Evolutionary conservation across 1,140 invertebrate genomes (phyloP), one percentile per base, ranked within the genome.

Genomic region (Telenomus remus): DNA sequence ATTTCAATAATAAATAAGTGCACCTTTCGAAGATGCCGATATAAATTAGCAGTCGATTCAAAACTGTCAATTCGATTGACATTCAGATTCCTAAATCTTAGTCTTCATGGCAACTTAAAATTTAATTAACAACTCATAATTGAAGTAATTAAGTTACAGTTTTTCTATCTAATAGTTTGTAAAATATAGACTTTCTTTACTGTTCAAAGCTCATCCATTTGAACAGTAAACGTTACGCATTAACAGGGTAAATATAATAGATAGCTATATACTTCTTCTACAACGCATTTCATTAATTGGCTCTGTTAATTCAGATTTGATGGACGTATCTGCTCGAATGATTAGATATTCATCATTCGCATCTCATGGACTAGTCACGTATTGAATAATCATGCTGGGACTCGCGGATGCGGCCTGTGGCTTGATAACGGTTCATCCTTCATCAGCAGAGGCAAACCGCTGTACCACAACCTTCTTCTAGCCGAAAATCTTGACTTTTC

Each of bases 321-420:
- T n/a, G n/a, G 43, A 14, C 43, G 14, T 13, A 44, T 48, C 19
- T 48, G 46, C 11, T 42, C 11, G 37, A 19, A 39, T 14, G 14
- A n/a, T 54, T 39, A 13, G 19, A 3, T 42, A 19, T 54, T 19
- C 14, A 19, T 27, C 50, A 42, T 12, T 42, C 9, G 4, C 39
- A 49, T 48, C 65, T 81, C 79, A 83, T 82, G 69, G 81, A 84
- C 82, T 80, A 84, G 81, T 84, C 81, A 84, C 82, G 77, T 80
- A 54, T 48, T 34, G 50, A 64, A 64, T 48, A 64, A 64, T 42
- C 44, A 34, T 50, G 13, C 48, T 50, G 27, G 11, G 8, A 15
- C 37, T 44, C 39, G 7, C 39, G 19, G 13, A 10, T 10, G n/a
- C 47, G 39, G 39, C 13, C 46, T 34, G 19, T 4, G 1, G 15